phyloP scores from a whole-genome alignment of 1,140 invertebrate genomes.

The Vollenhovia emeryi region DNA sequence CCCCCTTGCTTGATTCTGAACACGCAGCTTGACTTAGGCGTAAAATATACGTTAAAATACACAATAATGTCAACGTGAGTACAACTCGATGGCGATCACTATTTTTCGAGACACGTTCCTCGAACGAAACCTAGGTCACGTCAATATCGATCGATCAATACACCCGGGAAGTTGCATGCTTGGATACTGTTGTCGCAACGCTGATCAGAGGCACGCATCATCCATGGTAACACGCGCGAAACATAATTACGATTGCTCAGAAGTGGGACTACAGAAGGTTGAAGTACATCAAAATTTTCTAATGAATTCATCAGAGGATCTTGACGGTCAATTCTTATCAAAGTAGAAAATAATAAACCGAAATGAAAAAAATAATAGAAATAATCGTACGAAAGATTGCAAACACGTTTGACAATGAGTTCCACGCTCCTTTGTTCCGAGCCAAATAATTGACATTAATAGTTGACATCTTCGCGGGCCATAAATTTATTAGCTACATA shows the following conservation, averaged over 20 bases:
- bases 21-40: no score
- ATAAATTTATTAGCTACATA: conserved; percentile 11
- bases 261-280: not conserved
- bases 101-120: conserved; percentile 35
- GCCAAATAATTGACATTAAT: not conserved
- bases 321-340: not conserved
- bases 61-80: not conserved
- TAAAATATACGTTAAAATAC: not conserved
- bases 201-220: conserved; percentile 32
- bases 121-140: conserved; percentile 55
- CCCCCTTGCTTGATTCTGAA: not conserved
- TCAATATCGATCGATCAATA: conserved; percentile 72
- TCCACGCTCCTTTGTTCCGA: not conserved
- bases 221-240: conserved; percentile 34
- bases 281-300: not conserved
- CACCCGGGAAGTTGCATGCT: conserved; percentile 26
- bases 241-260: not conserved
- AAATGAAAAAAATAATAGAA: not conserved
- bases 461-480: not conserved
- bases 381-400: no score
- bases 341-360: not conserved
- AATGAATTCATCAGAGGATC: not conserved
- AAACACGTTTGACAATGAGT: no score
- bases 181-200: conserved; percentile 36
- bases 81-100: conserved; percentile 13